phyloP scores from a whole-genome alignment of 2,888 invertebrate species.

The Junonia oenone region DNA sequence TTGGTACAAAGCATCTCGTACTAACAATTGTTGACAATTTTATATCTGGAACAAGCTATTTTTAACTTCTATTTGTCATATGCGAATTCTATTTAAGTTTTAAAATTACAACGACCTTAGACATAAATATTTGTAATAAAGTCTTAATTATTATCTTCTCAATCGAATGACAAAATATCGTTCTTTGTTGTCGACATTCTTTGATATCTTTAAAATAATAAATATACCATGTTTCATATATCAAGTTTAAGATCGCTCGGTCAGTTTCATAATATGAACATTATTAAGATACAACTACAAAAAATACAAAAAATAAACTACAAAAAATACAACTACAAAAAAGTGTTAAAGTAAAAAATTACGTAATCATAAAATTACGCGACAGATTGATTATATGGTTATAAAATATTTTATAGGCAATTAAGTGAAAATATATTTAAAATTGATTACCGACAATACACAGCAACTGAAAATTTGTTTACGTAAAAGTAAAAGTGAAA shows the following conservation, averaged over 20 bases:
- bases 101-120: neutral
- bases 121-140: too few species aligned
- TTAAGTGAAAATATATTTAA: neutral
- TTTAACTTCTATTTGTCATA: slow-evolving; percentile 38
- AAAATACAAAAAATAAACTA: too few species aligned
- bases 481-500: slow-evolving; percentile 14
- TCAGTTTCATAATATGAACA: neutral
- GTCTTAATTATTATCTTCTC: too few species aligned
- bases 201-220: too few species aligned
- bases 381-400: neutral
- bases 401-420: neutral
- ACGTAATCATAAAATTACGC: too few species aligned
- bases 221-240: too few species aligned
- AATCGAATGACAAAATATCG: too few species aligned
- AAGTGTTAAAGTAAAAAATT: neutral
- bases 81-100: slow-evolving; percentile 7
- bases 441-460: neutral
- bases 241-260: neutral
- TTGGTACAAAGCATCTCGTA: slow-evolving; percentile 54
- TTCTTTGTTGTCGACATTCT: too few species aligned
- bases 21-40: slow-evolving; percentile 57
- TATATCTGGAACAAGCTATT: slow-evolving; percentile 59
- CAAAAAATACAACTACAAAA: neutral
- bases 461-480: slow-evolving; percentile 3
- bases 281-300: too few species aligned